Evolutionary conservation across 2,797 vertebrate species (phyloP).

Genomic region (Lerista edwardsae): DNA sequence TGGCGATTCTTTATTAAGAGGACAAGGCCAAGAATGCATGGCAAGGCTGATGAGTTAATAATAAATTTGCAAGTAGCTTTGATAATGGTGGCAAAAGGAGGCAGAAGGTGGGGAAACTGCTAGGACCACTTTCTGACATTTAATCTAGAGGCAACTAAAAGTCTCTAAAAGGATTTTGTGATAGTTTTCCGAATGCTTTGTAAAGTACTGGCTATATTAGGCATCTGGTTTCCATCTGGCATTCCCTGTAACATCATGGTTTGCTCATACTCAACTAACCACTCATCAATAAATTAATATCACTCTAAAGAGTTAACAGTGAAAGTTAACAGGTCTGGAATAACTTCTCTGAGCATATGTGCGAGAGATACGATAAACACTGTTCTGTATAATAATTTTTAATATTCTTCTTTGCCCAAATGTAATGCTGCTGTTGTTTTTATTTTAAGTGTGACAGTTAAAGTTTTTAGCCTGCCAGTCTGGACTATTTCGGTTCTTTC

Average conservation of each 20-base stretch:
- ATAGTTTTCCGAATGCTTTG: constrained; percentile 8
- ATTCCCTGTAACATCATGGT: constrained; percentile 7
- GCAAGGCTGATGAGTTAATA: neutral
- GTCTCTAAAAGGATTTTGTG: neutral
- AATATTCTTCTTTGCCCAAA: neutral
- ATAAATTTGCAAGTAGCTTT: neutral
- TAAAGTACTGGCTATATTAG: constrained; percentile 6
- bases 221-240: constrained; percentile 28
- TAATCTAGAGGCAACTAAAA: neutral
- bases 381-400: neutral
- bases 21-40: too few species aligned
- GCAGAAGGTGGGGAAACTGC: neutral
- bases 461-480: neutral
- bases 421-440: neutral
- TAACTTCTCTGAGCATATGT: constrained; percentile 15
- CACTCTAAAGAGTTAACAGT: constrained; percentile 6
- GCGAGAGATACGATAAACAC: neutral
- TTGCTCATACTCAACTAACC: constrained; percentile 21
- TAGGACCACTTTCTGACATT: constrained; percentile 8
- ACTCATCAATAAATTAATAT: constrained; percentile 18
- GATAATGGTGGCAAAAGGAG: neutral
- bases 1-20: neutral
- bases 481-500: neutral
- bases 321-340: constrained; percentile 24
- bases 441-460: neutral